These are phyloP conservation scores for Diaprepes abbreviatus DNA, from an alignment of 2,888 invertebrate species.

Conservation along the genomic window DNA sequence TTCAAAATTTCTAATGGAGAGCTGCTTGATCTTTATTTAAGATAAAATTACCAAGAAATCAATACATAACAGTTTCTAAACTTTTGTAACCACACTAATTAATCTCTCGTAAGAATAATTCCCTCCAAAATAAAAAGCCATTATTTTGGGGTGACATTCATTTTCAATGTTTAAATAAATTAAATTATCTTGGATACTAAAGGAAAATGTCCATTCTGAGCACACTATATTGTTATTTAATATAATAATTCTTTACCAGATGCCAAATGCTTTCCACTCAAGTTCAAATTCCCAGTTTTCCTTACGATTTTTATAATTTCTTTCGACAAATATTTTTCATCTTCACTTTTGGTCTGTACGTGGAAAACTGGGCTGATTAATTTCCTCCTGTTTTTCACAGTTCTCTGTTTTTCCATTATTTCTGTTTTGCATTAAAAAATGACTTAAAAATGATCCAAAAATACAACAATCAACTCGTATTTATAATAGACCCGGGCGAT, in stretches of 20 bases:
- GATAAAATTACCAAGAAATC: too few species aligned
- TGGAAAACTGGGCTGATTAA: constrained; percentile 76
- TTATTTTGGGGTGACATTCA: background rate
- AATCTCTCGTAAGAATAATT: too few species aligned
- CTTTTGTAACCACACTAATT: too few species aligned
- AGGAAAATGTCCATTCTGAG: background rate
- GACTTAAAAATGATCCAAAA: too few species aligned
- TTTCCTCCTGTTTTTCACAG: constrained; percentile 64
- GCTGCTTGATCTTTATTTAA: too few species aligned
- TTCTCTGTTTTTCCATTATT: constrained; percentile 56
- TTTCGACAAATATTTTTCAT: constrained; percentile 77
- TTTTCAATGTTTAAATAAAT: background rate
- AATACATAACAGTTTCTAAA: too few species aligned
- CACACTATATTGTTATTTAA: background rate
- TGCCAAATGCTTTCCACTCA: constrained; percentile 81
- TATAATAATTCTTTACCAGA: constrained; percentile 71
- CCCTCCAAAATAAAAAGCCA: background rate
- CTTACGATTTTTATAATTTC: constrained; percentile 84
- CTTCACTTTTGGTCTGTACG: constrained; percentile 79
- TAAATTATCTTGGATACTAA: background rate
- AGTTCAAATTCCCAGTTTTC: constrained; percentile 84
- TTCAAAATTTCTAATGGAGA: too few species aligned
- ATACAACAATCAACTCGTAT: too few species aligned
- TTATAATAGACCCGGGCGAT: too few species aligned
- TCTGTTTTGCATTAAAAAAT: background rate